A percentile compares a stretch with the other conserved stretches of the same genome.
These are phyloP conservation scores for Tarsius wallacei DNA, from an alignment of 2,797 vertebrate species.

Conservation along the genomic window DNA sequence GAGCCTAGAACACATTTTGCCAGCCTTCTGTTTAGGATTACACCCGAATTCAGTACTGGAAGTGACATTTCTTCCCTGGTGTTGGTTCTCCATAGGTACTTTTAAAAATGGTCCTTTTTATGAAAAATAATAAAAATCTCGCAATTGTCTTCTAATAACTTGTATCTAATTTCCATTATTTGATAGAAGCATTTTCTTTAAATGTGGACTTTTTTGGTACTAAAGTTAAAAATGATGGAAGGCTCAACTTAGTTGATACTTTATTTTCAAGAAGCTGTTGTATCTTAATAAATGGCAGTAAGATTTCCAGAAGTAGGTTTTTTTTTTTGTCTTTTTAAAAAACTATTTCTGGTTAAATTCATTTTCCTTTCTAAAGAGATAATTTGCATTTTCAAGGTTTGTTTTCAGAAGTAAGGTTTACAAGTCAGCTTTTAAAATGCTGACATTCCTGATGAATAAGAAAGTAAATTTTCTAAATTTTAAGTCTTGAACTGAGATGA, in stretches of 20 bases:
- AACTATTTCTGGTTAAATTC: conserved; percentile 43
- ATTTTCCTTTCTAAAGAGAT: conserved; percentile 45
- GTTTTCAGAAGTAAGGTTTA: conserved; percentile 63
- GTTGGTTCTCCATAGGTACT: neutral
- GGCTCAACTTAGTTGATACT: neutral
- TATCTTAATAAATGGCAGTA: neutral
- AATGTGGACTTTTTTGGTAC: neutral
- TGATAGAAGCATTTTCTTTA: conserved; percentile 22
- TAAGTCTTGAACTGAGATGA: neutral
- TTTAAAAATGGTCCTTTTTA: conserved; percentile 16
- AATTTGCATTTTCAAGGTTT: conserved; percentile 37
- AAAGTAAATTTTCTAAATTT: conserved; percentile 24
- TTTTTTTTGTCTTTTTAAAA: neutral
- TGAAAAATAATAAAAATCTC: conserved; percentile 18
- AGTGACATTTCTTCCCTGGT: conserved; percentile 46
- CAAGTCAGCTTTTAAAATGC: conserved; percentile 6
- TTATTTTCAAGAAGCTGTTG: conserved; percentile 41
- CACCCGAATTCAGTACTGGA: neutral
- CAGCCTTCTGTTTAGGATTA: neutral
- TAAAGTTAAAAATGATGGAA: conserved; percentile 49
- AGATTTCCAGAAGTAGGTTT: conserved; percentile 26
- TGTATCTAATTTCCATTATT: conserved; percentile 23
- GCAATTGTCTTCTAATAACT: neutral
- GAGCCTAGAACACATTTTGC: neutral
- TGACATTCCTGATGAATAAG: conserved; percentile 3